Conservation (phyloP, 2,888 invertebrate genomes). For the Operophtera brumata region DNA sequence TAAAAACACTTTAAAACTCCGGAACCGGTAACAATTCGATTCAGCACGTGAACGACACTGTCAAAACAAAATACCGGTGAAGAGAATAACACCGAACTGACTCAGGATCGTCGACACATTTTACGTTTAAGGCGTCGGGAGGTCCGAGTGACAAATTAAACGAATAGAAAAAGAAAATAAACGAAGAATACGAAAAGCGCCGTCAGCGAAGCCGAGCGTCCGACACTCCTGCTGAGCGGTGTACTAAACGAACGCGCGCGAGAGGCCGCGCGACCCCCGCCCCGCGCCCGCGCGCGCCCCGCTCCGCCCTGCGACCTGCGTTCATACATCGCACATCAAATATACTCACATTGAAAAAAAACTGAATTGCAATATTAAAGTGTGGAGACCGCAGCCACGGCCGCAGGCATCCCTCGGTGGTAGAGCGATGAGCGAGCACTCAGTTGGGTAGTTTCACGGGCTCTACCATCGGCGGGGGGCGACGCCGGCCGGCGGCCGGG, state of each 20-base stretch:
- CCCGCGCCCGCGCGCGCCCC: constrained; percentile 50
- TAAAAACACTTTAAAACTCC: constrained; percentile 77
- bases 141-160: constrained; percentile 74
- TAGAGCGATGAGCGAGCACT: constrained; percentile 42
- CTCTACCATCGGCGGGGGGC: not conserved
- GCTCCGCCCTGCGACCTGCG: constrained; percentile 67
- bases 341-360: constrained; percentile 62
- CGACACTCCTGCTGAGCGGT: constrained; percentile 80
- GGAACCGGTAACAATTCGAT: constrained; percentile 76
- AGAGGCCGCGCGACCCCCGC: constrained; percentile 66
- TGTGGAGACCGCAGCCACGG: constrained; percentile 21
- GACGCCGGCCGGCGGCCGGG: constrained; percentile 27
- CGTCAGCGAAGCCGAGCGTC: constrained; percentile 77
- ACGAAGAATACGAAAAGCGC: constrained; percentile 79
- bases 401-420: constrained; percentile 32
- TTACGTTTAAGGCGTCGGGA: constrained; percentile 57
- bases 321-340: constrained; percentile 59
- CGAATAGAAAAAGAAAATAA: constrained; percentile 80
- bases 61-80: constrained; percentile 68
- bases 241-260: constrained; percentile 70
- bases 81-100: constrained; percentile 59
- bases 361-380: constrained; percentile 47
- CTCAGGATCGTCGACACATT: constrained; percentile 58
- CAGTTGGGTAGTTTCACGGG: constrained; percentile 47
- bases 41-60: constrained; percentile 76